Evolutionary conservation across 2,888 invertebrate species (phyloP).

Genomic region (Linyphia triangularis): DNA sequence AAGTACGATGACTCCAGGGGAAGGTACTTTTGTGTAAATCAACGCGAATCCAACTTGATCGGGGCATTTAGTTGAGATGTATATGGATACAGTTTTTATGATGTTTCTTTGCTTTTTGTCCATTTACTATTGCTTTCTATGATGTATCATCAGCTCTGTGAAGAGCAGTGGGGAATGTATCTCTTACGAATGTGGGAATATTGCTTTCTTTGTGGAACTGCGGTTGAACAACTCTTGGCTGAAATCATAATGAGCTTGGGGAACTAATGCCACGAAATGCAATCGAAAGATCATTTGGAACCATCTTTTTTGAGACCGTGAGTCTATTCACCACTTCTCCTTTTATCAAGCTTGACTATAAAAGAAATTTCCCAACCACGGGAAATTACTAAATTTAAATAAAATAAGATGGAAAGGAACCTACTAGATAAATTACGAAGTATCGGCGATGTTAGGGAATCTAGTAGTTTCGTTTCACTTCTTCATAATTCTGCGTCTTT

Average conservation of each 20-base stretch:
- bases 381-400: constrained; percentile 17
- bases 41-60: background rate
- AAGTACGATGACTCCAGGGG: background rate
- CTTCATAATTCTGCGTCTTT: too few species aligned
- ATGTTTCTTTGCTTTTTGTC: constrained; percentile 9
- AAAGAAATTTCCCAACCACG: background rate
- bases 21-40: background rate
- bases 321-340: constrained; percentile 24
- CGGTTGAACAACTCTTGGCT: constrained; percentile 30
- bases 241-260: constrained; percentile 41
- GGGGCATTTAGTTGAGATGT: background rate
- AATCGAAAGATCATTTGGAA: constrained; percentile 46
- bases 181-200: constrained; percentile 16
- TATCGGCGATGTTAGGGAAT: too few species aligned
- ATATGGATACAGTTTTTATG: background rate
- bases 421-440: background rate
- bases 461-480: too few species aligned
- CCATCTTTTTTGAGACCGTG: background rate
- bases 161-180: background rate
- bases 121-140: constrained; percentile 20
- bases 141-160: constrained; percentile 11
- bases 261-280: constrained; percentile 13
- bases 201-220: constrained; percentile 11
- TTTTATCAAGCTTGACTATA: constrained; percentile 13
- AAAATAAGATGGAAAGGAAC: background rate